phyloP scores from a whole-genome alignment of 2,113 vertebrate genomes.

The Toxostoma redivivum region DNA sequence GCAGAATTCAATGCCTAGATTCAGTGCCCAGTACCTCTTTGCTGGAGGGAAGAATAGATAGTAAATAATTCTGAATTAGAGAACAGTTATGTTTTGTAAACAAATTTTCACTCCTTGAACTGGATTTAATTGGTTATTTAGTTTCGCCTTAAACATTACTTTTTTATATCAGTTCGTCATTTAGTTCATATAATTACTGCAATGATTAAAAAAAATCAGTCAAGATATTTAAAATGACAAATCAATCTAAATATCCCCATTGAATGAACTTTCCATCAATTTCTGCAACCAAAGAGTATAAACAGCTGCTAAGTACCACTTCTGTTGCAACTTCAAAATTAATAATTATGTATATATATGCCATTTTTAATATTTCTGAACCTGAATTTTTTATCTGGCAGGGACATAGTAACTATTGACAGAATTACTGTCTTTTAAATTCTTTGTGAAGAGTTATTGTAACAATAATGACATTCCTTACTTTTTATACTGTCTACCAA shows the following conservation, averaged over 20 bases:
- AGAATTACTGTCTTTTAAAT: not conserved
- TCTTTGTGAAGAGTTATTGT: not conserved
- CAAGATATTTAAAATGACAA: conserved; percentile 51
- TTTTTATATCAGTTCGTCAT: not conserved
- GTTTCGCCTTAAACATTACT: not conserved
- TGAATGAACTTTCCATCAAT: conserved; percentile 53
- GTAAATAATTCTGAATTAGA: not conserved
- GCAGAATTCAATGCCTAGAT: not conserved
- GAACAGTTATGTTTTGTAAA: not conserved
- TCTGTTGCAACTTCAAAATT: conserved; percentile 21
- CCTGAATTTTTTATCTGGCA: not conserved
- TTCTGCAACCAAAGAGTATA: conserved; percentile 34
- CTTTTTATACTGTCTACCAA: not conserved
- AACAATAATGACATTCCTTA: not conserved
- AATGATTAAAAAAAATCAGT: conserved; percentile 36
- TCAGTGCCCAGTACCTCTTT: not conserved
- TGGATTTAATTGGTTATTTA: not conserved
- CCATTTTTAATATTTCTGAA: conserved; percentile 44
- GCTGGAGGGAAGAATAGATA: not conserved
- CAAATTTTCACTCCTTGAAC: not conserved
- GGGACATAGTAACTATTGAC: not conserved
- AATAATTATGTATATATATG: not conserved
- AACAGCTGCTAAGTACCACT: conserved; percentile 21
- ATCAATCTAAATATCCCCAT: conserved; percentile 55
- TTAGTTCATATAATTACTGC: conserved; percentile 20